Percentiles rank a stretch among this genome's conserved stretches.
Evolutionary conservation across 2,888 invertebrate species (phyloP).

Genomic region (Gnatocerus cornutus): DNA sequence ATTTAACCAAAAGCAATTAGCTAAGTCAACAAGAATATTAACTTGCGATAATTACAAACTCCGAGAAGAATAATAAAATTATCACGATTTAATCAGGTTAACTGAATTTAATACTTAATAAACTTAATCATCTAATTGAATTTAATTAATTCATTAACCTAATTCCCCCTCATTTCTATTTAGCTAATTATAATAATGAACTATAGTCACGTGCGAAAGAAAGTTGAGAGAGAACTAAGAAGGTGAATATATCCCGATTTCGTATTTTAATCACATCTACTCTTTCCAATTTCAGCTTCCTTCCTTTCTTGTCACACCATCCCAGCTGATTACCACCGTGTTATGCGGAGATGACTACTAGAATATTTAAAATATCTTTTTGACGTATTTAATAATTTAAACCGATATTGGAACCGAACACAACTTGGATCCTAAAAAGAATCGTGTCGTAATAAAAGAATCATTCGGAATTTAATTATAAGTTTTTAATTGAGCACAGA

Average conservation of each 20-base stretch:
- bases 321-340: constrained; percentile 38
- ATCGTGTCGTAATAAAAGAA: not conserved
- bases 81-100: constrained; percentile 52
- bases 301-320: constrained; percentile 47
- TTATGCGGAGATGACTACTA: constrained; percentile 42
- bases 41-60: constrained; percentile 17
- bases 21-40: constrained; percentile 27
- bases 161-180: constrained; percentile 48
- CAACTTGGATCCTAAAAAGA: not conserved
- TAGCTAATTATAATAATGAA: constrained; percentile 55
- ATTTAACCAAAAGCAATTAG: constrained; percentile 20
- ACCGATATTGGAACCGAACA: not conserved
- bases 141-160: constrained; percentile 56
- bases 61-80: constrained; percentile 44
- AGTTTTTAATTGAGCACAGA: constrained; percentile 19
- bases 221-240: no score
- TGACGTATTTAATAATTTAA: constrained; percentile 42
- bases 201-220: constrained; percentile 54
- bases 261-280: constrained; percentile 58
- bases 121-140: constrained; percentile 56
- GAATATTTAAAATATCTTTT: constrained; percentile 52
- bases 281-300: constrained; percentile 53
- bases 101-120: constrained; percentile 51
- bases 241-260: constrained; percentile 47
- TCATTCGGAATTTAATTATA: constrained; percentile 29